phyloP scores from a whole-genome alignment of 37 sponge, comb jelly and placozoan species.

The Corticium candelabrum region DNA sequence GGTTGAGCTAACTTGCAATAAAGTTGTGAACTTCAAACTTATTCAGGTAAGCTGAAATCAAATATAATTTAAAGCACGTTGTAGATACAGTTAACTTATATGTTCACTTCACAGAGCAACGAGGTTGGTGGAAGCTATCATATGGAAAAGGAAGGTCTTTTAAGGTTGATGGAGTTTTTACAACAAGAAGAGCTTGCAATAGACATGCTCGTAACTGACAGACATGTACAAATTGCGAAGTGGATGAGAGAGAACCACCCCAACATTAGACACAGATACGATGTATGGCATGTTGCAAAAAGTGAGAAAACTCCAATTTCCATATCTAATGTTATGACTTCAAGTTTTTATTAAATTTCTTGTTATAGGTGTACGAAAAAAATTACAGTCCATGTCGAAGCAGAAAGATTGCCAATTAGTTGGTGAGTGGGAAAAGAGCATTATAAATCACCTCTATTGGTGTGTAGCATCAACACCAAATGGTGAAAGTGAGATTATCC shows the following conservation, averaged over 20 bases:
- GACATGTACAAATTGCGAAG: background rate
- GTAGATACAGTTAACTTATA: background rate
- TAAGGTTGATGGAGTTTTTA: background rate
- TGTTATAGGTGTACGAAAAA: conserved; percentile 5
- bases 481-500: conserved; percentile 17
- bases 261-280: background rate
- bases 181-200: background rate
- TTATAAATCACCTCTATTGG: conserved; percentile 32
- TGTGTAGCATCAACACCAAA: conserved; percentile 24
- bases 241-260: background rate
- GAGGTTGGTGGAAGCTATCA: conserved; percentile 15
- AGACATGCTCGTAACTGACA: background rate
- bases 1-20: conserved; percentile 22
- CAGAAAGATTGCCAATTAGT: conserved; percentile 28
- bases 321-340: background rate
- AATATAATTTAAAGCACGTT: background rate
- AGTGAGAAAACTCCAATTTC: background rate
- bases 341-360: background rate
- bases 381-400: conserved; percentile 18
- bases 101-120: conserved; percentile 11
- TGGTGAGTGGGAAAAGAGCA: conserved; percentile 28
- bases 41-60: conserved; percentile 54
- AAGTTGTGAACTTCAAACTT: conserved; percentile 34
- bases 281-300: background rate
- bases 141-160: background rate